Evolutionary conservation across 2,797 vertebrate species (phyloP), one percentile per base, ranked within the genome.

Genomic region (Rhinella marina): DNA sequence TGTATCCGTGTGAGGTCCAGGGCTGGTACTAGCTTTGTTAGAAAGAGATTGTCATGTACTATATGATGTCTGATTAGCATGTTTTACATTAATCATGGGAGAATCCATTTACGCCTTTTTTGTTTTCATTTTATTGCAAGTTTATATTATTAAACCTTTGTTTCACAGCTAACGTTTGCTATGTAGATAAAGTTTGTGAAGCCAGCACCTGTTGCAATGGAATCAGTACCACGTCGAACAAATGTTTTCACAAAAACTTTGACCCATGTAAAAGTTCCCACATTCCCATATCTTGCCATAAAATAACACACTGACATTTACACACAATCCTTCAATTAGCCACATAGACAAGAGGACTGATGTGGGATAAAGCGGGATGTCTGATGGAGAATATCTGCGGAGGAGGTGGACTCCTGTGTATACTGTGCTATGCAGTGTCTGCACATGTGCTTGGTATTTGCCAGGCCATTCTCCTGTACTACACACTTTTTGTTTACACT

Each of bases 381-480:
- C 66, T 81, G 41, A 73, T 66, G 14, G 17, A 52, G 78, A 57
- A 88, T 85, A 54, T 85, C 19, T 88, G 83, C 8, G 87, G 77
- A 86, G 87, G 87, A 86, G 87, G 87, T 86, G 83, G 83, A 82
- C 41, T 76, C 66, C 59, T 32, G 23, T 81, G 66, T 85, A 86
- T 81, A 88, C 78, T 81, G 87, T 73, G 83, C 87, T 82, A 81
- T 86, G 84, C 83, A 21, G 87, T 88, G 83, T 82, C 87, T 88
- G 78, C 73, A 73, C 52, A 88, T 85, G 56, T n/a, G 64, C 23
- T 50, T 84, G 52, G 64, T 73, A 59, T 85, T 79, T 88, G 56
- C 66, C 64, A 82, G 87, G 54, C 78, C 25, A 21, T 29, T 81
- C 68, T 68, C 29, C 27, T 80, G 57, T 52, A 76, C 87, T 81